Conservation (phyloP, 2,888 invertebrate genomes). For the Pilophorus perplexus region DNA sequence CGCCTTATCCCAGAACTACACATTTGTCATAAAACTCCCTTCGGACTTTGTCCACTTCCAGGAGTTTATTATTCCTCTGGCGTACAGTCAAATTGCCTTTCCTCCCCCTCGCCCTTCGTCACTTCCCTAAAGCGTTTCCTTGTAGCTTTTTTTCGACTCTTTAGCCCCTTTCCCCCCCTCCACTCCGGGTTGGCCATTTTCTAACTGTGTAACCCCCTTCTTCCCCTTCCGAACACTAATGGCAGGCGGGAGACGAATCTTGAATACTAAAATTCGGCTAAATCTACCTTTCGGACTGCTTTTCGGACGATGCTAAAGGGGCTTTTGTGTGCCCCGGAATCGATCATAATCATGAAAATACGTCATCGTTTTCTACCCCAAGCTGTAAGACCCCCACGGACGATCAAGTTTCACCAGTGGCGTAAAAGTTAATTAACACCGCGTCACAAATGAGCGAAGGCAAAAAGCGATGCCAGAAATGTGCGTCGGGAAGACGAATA, state of each 20-base stretch:
- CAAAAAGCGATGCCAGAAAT: too few relatives aligned
- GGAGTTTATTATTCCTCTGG: neutral
- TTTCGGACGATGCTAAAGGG: too few relatives aligned
- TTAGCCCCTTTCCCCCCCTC: slow-evolving; percentile 4
- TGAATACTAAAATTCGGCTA: slow-evolving; percentile 21
- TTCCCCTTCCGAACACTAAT: slow-evolving; percentile 23
- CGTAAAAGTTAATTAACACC: neutral
- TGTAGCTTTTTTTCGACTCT: slow-evolving; percentile 41
- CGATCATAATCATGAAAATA: too few relatives aligned
- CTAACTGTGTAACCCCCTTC: too few relatives aligned
- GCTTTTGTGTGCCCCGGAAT: too few relatives aligned
- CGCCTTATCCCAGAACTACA: neutral
- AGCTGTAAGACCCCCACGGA: too few relatives aligned
- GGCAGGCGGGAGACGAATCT: slow-evolving; percentile 8
- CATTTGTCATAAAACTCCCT: slow-evolving; percentile 31
- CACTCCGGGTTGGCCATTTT: too few relatives aligned
- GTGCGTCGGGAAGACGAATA: too few relatives aligned
- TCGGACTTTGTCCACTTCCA: slow-evolving; percentile 17
- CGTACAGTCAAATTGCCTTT: neutral
- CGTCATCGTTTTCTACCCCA: too few relatives aligned
- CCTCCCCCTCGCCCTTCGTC: neutral
- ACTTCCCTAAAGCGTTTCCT: slow-evolving; percentile 36
- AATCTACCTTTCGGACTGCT: slow-evolving; percentile 13
- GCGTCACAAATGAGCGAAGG: neutral
- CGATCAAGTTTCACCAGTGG: too few relatives aligned